Conservation (phyloP, 2,888 invertebrate species). For the Smittia sp. region DNA sequence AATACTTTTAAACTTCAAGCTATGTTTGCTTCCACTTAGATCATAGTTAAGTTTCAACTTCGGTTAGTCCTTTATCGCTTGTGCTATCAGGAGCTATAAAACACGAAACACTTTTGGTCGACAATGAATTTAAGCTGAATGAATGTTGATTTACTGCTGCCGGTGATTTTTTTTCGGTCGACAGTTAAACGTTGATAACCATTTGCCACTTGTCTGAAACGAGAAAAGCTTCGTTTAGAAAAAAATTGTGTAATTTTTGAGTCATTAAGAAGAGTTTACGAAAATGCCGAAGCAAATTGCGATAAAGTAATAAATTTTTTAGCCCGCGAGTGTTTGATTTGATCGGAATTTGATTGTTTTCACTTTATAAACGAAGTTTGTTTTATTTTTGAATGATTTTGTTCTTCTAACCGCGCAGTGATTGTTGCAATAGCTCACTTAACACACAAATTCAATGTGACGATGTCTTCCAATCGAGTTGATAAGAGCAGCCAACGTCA, state of each 20-base stretch:
- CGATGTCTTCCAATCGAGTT: too few species aligned
- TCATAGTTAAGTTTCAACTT: background rate
- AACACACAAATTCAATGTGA: too few species aligned
- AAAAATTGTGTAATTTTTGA: background rate
- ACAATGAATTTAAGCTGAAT: background rate
- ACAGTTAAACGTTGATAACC: slow-evolving; percentile 7
- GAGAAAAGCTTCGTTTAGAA: background rate
- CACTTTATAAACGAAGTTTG: too few species aligned
- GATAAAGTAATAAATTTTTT: too few species aligned
- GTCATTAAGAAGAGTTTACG: background rate
- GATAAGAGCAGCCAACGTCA: too few species aligned
- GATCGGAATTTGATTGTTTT: too few species aligned
- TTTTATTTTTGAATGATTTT: too few species aligned
- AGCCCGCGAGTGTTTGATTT: too few species aligned
- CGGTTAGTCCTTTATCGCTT: background rate
- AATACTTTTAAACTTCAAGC: background rate
- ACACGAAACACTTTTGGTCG: background rate
- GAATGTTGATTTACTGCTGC: slow-evolving; percentile 7
- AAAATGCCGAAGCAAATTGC: too few species aligned
- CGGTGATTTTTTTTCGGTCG: background rate
- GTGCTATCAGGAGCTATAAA: background rate
- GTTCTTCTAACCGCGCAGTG: too few species aligned
- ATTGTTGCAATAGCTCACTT: too few species aligned
- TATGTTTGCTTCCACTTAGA: background rate
- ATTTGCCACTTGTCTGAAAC: slow-evolving; percentile 4